Conservation (phyloP, 1,140 invertebrate genomes). For the Trinorchestia longiramus region DNA sequence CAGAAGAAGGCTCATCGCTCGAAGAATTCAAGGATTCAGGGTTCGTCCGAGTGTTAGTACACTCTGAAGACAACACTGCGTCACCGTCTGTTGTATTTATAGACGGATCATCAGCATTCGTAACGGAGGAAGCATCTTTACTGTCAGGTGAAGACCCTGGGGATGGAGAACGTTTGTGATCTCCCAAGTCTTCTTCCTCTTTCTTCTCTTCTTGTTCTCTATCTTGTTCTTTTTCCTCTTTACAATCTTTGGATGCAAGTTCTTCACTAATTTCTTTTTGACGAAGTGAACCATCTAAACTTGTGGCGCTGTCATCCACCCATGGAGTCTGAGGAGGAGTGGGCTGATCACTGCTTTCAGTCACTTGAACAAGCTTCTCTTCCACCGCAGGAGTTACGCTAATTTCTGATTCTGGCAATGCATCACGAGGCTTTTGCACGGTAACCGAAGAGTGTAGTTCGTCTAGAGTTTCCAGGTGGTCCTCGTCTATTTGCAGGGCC, state of each 20-base stretch:
- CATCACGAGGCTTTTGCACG: neutral
- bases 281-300: neutral
- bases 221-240: neutral
- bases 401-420: neutral
- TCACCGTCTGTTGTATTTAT: neutral
- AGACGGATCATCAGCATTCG: neutral
- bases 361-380: neutral
- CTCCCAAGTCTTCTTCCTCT: too few relatives aligned
- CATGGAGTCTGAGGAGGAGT: slow-evolving; percentile 14
- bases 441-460: slow-evolving; percentile 68
- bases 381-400: neutral
- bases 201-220: neutral
- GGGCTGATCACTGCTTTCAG: neutral
- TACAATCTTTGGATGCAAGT: neutral
- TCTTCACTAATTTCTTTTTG: neutral
- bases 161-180: neutral
- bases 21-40: neutral
- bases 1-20: neutral
- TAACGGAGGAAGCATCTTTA: neutral
- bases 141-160: neutral
- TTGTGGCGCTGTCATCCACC: neutral
- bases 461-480: slow-evolving; percentile 81
- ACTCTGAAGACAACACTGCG: neutral
- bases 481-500: slow-evolving; percentile 87
- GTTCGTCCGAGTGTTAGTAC: neutral